These are phyloP conservation scores for Lasioglossum zephyrum DNA, from an alignment of 2,888 invertebrate species.

Conservation along the genomic window DNA sequence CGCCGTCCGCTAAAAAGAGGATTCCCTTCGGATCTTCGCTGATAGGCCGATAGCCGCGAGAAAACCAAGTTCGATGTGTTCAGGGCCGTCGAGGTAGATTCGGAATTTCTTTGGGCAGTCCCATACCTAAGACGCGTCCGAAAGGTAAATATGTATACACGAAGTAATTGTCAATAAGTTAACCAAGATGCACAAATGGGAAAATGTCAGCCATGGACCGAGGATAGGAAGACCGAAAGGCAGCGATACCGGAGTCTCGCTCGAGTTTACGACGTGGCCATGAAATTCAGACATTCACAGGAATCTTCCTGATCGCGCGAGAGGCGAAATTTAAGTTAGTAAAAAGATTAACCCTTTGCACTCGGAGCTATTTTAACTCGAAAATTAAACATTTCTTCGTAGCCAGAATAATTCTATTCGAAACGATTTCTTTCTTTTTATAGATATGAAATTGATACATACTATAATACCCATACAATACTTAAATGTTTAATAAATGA, in stretches of 20 bases:
- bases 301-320: too few relatives aligned
- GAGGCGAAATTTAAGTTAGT: too few relatives aligned
- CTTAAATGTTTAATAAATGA: too few relatives aligned
- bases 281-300: too few relatives aligned
- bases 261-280: background rate
- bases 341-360: too few relatives aligned
- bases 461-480: too few relatives aligned
- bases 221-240: background rate
- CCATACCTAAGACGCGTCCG: background rate
- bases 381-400: too few relatives aligned
- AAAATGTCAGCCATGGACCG: background rate
- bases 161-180: background rate
- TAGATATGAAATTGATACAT: too few relatives aligned
- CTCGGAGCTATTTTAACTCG: too few relatives aligned
- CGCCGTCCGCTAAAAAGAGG: background rate
- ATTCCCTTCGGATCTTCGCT: background rate
- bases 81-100: background rate
- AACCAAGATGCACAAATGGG: background rate
- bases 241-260: background rate
- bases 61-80: background rate
- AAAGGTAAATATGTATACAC: background rate
- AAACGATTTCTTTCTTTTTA: too few relatives aligned
- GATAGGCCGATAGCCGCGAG: background rate
- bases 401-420: too few relatives aligned
- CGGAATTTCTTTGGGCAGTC: background rate